phyloP scores from a whole-genome alignment of 2,113 vertebrate species.

The Sceloporus tristichus region DNA sequence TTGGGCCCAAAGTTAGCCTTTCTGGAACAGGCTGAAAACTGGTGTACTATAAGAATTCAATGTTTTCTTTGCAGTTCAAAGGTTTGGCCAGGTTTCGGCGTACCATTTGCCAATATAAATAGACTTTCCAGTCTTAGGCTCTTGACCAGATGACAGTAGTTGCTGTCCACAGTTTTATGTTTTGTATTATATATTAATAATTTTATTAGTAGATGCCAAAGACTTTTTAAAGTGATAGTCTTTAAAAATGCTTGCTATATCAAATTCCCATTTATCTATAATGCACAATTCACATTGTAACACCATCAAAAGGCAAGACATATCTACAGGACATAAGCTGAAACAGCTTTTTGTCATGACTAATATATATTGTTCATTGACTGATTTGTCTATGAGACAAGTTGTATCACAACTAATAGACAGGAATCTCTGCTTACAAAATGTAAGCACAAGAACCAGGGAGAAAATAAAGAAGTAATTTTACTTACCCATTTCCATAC shows the following conservation, averaged over 20 bases:
- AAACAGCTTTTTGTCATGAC: conserved; percentile 36
- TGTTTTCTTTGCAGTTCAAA: neutral
- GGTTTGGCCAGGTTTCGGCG: neutral
- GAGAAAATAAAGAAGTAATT: conserved; percentile 42
- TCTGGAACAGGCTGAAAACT: neutral
- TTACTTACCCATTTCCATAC: neutral
- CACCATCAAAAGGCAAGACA: conserved; percentile 34
- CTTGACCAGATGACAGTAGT: neutral
- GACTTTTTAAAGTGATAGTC: neutral
- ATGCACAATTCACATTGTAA: conserved; percentile 45
- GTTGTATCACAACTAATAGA: conserved; percentile 47
- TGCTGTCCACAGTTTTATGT: neutral
- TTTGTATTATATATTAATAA: neutral
- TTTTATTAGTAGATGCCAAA: conserved; percentile 26
- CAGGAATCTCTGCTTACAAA: conserved; percentile 59
- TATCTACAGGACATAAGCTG: conserved; percentile 16
- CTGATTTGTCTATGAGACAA: conserved; percentile 48
- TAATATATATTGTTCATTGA: conserved; percentile 48
- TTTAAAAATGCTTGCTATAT: conserved; percentile 40
- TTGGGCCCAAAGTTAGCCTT: too few relatives aligned
- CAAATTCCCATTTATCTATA: conserved; percentile 56
- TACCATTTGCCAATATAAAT: neutral
- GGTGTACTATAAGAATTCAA: neutral
- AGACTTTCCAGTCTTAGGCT: neutral
- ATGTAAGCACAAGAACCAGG: conserved; percentile 43